Base-by-base conservation (phyloP, 2,888 invertebrate species). In the Dolichopus griseipennis region DNA sequence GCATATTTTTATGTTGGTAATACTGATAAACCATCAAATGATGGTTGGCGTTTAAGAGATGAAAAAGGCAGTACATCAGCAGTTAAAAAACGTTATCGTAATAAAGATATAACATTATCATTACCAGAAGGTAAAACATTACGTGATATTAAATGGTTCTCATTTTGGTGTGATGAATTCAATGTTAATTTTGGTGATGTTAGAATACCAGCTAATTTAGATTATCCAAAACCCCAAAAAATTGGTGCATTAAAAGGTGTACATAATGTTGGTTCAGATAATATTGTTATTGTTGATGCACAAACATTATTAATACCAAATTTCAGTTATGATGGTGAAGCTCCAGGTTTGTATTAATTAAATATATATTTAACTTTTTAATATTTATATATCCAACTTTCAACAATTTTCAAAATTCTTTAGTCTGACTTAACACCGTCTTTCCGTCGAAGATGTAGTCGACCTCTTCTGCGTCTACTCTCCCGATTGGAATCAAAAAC, bases 111-210 rank as follows among this genome's bases (percentile, higher is more conserved):
- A 75, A 92, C 94, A 67, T 82, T 96, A 65, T 90, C 93, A 18
- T 83, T 95, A 73, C 95, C 95, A 1, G 94, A 94, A 74, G 93
- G 93, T 65, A 90, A 91, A 78, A 91, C 91, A 41, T 83, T 95
- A 70, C 85, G 86, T 75, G 92, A 91, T 80, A 86, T 93, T 78
- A 88, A 87, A 78, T 95, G 95, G 91, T 90, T 96, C 81, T 89
- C 92, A 15, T 88, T 96, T 61, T 96, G 93, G 92, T 95, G 95
- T 80, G 91, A 93, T 76, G 93, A 94, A 78, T 94, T 90, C 76
- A 85, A 90, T 68, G 95, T 95, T 62, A 94, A 94, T 83, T 95
- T 95, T 78, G 95, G 94, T 21, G 93, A 94, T 78, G 89, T 95
- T 70, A 85, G 86, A 75, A 90, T 95, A 75, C 90, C 93, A 0